Conservation (phyloP, 1,140 invertebrate genomes). For the Daktulosphaira vitifoliae region DNA sequence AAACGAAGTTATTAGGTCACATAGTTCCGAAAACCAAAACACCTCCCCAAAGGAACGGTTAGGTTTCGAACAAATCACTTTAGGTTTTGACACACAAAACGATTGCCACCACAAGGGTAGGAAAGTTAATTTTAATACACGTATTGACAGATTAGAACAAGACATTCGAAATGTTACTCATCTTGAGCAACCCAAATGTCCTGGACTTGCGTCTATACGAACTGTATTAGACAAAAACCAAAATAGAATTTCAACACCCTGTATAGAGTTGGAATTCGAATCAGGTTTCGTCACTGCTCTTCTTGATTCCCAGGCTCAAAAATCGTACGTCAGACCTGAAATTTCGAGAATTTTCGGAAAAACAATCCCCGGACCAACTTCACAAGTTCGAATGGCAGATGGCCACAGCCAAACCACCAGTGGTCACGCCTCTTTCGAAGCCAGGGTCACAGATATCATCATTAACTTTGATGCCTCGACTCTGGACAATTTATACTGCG, state of each 20-base stretch:
- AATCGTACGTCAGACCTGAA: background rate
- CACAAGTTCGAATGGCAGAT: background rate
- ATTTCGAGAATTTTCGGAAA: background rate
- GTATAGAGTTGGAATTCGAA: background rate
- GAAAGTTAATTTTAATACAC: background rate
- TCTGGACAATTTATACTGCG: background rate
- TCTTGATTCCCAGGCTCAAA: background rate
- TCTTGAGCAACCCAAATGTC: background rate
- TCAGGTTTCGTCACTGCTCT: background rate
- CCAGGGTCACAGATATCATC: background rate
- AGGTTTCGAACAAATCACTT: background rate
- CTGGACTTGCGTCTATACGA: background rate
- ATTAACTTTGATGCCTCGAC: background rate
- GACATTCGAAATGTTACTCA: background rate
- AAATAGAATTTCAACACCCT: background rate
- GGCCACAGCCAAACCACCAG: background rate
- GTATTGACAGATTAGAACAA: background rate
- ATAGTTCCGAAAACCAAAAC: no score
- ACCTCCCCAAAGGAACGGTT: no score
- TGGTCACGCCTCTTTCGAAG: background rate
- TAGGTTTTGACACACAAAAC: background rate
- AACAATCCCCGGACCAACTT: background rate
- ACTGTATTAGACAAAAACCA: background rate
- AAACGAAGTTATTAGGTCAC: no score
- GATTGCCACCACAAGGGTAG: background rate